These are phyloP conservation scores for Heliothis subflexa DNA, from an alignment of 1,140 invertebrate species.

Conservation along the genomic window DNA sequence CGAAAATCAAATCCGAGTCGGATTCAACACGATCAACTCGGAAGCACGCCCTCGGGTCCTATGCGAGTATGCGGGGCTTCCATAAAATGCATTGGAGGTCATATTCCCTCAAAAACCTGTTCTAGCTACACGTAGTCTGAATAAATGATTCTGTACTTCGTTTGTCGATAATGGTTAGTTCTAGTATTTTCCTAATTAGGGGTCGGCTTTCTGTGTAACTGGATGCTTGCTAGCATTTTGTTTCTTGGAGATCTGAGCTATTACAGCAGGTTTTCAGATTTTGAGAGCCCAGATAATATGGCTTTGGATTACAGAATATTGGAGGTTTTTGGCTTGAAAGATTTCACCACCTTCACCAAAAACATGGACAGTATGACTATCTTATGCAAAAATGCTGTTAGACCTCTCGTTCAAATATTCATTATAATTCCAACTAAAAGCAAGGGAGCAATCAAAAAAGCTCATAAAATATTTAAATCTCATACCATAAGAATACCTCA, in stretches of 20 bases:
- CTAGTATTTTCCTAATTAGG: too few species aligned
- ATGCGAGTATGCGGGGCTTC: neutral
- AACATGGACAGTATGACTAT: too few species aligned
- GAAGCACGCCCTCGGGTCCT: neutral
- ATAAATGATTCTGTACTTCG: too few species aligned
- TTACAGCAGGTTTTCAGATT: too few species aligned
- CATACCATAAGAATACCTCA: neutral
- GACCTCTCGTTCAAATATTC: neutral
- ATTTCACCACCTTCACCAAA: too few species aligned
- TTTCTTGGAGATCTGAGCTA: too few species aligned
- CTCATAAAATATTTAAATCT: slow-evolving; percentile 6
- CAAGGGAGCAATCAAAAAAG: neutral
- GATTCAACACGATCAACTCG: slow-evolving; percentile 4
- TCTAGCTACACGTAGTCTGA: neutral
- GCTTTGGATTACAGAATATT: too few species aligned
- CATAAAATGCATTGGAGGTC: slow-evolving; percentile 4
- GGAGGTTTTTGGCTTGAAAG: too few species aligned
- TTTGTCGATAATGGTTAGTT: too few species aligned
- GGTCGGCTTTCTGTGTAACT: too few species aligned
- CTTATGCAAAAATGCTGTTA: neutral
- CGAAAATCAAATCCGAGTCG: neutral
- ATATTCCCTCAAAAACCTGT: neutral
- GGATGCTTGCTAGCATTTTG: too few species aligned
- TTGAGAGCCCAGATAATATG: too few species aligned
- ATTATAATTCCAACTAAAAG: neutral